These are phyloP conservation scores for Smithornis capensis DNA, from an alignment of 2,113 vertebrate genomes.

Conservation along the genomic window DNA sequence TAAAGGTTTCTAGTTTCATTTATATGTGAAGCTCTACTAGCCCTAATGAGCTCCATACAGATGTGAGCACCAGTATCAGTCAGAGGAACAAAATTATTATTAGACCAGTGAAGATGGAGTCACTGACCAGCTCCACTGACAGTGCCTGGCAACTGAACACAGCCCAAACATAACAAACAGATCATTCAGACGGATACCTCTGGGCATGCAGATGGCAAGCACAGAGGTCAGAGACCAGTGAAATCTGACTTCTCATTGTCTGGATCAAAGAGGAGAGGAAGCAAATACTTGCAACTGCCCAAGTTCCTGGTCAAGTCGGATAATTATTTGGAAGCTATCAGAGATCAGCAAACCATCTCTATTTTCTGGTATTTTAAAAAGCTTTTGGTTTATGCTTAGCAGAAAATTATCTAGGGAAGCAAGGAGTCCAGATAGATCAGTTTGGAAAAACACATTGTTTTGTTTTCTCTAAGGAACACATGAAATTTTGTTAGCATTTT, in stretches of 20 bases:
- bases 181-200: accelerated
- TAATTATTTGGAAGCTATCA: not conserved
- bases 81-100: not conserved
- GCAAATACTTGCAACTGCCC: not conserved
- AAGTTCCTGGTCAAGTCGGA: not conserved
- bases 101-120: not conserved
- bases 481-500: not conserved
- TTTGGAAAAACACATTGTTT: not conserved
- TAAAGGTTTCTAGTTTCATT: not conserved
- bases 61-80: not conserved
- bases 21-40: not conserved
- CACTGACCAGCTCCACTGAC: not conserved
- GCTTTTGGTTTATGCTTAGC: not conserved
- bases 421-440: not conserved
- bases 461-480: not conserved
- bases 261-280: not conserved
- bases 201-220: not conserved
- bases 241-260: not conserved
- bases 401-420: not conserved
- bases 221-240: not conserved
- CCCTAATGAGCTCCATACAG: not conserved
- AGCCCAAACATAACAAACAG: not conserved
- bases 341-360: not conserved
- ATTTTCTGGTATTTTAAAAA: not conserved
- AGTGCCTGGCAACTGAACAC: not conserved